Percentiles rank a stretch among this genome's conserved stretches.
These are phyloP conservation scores for Marasmarcha lunaedactyla DNA, from an alignment of 2,888 invertebrate genomes.

Conservation along the genomic window DNA sequence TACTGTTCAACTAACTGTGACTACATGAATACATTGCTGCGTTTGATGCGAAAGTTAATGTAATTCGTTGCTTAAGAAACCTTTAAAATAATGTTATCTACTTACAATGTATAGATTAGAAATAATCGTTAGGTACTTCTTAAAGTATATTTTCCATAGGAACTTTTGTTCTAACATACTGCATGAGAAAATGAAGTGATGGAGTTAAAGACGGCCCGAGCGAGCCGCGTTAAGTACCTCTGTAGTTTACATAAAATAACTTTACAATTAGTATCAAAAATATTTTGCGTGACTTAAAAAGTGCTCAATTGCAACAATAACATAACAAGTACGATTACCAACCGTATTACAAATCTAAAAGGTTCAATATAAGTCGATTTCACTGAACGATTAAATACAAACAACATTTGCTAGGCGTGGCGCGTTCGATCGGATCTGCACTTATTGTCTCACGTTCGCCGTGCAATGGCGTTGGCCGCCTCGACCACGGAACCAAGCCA, in stretches of 20 bases:
- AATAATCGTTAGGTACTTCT: constrained; percentile 40
- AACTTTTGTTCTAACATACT: constrained; percentile 49
- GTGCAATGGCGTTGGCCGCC: constrained; percentile 12
- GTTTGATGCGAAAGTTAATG: constrained; percentile 19
- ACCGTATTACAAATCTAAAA: too few relatives aligned
- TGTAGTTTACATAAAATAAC: constrained; percentile 1
- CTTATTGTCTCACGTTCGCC: constrained; percentile 47
- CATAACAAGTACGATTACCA: constrained; percentile 16
- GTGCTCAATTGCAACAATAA: constrained; percentile 10
- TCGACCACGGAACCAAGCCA: constrained; percentile 25
- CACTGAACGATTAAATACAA: background rate
- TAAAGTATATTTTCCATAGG: constrained; percentile 53
- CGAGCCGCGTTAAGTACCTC: constrained; percentile 18
- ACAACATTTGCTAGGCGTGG: background rate
- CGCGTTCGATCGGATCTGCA: constrained; percentile 19
- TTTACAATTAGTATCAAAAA: too few relatives aligned
- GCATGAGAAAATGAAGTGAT: constrained; percentile 22
- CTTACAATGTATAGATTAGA: constrained; percentile 42
- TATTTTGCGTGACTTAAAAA: constrained; percentile 6
- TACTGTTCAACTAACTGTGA: too few relatives aligned
- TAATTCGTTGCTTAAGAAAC: constrained; percentile 67
- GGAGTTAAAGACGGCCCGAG: constrained; percentile 4
- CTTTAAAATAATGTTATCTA: constrained; percentile 49
- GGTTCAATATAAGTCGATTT: too few relatives aligned
- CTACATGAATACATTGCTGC: background rate